phyloP scores from a whole-genome alignment of 2,888 invertebrate genomes.

The Hirtodrosophila alboralis region DNA sequence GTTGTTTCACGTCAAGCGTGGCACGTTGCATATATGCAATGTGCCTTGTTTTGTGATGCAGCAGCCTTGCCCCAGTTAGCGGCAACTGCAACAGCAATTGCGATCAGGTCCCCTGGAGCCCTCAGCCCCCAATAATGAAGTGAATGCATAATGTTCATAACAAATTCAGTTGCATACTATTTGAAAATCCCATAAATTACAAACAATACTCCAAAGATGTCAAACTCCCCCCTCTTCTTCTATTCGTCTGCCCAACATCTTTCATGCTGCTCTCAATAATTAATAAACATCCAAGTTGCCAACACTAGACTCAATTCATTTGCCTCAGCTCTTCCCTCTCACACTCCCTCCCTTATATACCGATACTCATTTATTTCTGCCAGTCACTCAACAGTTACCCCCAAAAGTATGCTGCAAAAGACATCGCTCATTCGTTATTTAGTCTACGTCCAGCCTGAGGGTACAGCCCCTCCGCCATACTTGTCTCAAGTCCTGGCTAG shows the following conservation, averaged over 20 bases:
- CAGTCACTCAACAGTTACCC: conserved; percentile 23
- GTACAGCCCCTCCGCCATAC: conserved; percentile 2
- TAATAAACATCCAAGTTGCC: conserved; percentile 53
- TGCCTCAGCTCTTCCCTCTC: conserved; percentile 1
- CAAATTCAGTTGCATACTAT: conserved; percentile 62
- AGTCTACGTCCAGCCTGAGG: conserved; percentile 64
- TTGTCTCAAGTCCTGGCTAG: conserved; percentile 3
- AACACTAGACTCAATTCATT: conserved; percentile 37
- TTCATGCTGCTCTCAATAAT: conserved; percentile 57
- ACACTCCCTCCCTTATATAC: neutral
- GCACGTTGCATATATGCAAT: conserved; percentile 35
- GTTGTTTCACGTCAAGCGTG: conserved; percentile 12
- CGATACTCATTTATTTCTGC: conserved; percentile 10
- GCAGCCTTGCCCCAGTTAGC: conserved; percentile 55
- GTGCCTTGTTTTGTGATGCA: conserved; percentile 27
- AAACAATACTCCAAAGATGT: conserved; percentile 45
- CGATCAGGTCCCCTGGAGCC: neutral
- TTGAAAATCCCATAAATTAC: conserved; percentile 65
- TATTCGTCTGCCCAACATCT: too few relatives aligned
- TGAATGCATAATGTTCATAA: conserved; percentile 42
- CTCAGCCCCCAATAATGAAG: conserved; percentile 45
- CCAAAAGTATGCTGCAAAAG: conserved; percentile 65
- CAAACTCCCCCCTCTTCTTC: neutral
- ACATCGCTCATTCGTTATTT: conserved; percentile 79
- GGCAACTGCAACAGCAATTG: conserved; percentile 21